Conservation (phyloP, 1,140 invertebrate species). For the Magallana angulata region DNA sequence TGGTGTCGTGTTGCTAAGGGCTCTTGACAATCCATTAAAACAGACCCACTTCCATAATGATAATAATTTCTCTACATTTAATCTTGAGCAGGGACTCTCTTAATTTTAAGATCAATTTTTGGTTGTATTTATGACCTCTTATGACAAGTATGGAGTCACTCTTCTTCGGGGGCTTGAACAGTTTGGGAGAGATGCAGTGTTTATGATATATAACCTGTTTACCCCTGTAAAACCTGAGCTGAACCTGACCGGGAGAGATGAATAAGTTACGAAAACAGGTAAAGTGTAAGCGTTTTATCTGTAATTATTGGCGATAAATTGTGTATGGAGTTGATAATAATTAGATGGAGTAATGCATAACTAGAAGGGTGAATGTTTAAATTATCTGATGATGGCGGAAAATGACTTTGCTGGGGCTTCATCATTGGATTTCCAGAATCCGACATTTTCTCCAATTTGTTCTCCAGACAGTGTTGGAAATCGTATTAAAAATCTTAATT, state of each 20-base stretch:
- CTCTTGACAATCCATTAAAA: conserved; percentile 33
- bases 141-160: not conserved
- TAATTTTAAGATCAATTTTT: conserved; percentile 33
- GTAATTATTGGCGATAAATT: conserved; percentile 23
- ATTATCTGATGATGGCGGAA: not conserved
- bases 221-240: conserved; percentile 17
- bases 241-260: not conserved
- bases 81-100: not conserved
- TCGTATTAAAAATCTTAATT: not conserved
- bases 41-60: not conserved
- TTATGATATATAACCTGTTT: not conserved
- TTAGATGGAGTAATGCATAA: not conserved
- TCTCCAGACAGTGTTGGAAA: not conserved
- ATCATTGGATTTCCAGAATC: not conserved
- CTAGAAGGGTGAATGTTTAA: not conserved
- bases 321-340: not conserved
- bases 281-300: not conserved
- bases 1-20: conserved; percentile 21
- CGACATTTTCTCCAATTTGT: not conserved
- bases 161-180: not conserved
- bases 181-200: not conserved
- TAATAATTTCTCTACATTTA: conserved; percentile 26
- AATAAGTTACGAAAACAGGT: conserved; percentile 36
- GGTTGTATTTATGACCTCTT: not conserved
- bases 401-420: not conserved